Conservation (phyloP, 2,888 invertebrate species). For the Pachycephus smyrnensis region DNA sequence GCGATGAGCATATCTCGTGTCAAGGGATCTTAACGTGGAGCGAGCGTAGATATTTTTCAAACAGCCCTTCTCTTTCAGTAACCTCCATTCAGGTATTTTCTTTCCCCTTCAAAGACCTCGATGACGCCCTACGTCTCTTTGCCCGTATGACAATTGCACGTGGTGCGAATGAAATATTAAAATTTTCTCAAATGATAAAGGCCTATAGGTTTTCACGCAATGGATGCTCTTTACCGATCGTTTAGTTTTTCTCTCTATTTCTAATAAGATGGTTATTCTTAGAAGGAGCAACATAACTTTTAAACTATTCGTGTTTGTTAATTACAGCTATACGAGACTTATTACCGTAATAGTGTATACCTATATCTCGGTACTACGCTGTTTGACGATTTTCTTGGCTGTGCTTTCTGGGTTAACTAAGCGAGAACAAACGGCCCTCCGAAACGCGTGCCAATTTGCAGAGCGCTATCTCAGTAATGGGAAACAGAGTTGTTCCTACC, state of each 20-base stretch:
- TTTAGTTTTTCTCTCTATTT: not conserved
- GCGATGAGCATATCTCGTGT: not conserved
- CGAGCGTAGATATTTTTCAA: not conserved
- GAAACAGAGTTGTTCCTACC: slow-evolving; percentile 32
- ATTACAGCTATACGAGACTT: not conserved
- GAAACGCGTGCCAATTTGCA: slow-evolving; percentile 6
- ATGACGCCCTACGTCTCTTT: not conserved
- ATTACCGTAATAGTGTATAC: not conserved
- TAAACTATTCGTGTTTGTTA: not conserved
- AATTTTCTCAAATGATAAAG: not conserved
- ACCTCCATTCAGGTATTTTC: not conserved
- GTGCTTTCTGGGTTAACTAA: slow-evolving; percentile 33
- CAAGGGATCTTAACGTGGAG: not conserved
- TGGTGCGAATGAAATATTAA: not conserved
- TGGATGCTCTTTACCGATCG: not conserved
- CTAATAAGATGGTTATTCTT: not conserved
- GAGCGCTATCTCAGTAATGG: slow-evolving; percentile 9
- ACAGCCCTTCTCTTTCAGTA: not conserved
- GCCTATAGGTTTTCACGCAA: not conserved
- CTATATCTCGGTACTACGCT: not conserved
- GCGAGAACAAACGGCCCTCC: slow-evolving; percentile 28
- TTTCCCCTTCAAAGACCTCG: not conserved
- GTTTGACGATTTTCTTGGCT: not conserved
- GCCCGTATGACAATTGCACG: not conserved
- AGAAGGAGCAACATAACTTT: not conserved